Evolutionary conservation across 2,888 invertebrate genomes (phyloP).

Genomic region (Scelioninae gen. 1): DNA sequence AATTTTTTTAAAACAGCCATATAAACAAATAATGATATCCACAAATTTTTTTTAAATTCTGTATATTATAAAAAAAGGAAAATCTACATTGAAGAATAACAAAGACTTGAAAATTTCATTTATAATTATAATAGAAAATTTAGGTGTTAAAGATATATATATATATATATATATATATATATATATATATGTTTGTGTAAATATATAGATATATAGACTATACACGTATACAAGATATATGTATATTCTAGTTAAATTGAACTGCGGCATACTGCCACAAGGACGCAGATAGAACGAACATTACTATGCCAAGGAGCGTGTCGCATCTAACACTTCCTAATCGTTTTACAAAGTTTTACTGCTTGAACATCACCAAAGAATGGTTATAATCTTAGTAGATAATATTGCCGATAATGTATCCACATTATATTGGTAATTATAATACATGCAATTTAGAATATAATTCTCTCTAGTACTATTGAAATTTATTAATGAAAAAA

Average conservation of each 20-base stretch:
- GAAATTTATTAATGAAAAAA: neutral
- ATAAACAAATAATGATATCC: too few species aligned
- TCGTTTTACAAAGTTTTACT: constrained; percentile 69
- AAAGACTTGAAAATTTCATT: too few species aligned
- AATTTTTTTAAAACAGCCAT: too few species aligned
- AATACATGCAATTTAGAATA: too few species aligned
- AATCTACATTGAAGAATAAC: too few species aligned
- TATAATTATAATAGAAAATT: too few species aligned
- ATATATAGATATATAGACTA: constrained; percentile 9
- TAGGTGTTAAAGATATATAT: too few species aligned
- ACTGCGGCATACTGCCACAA: constrained; percentile 30
- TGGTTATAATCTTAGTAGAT: constrained; percentile 39
- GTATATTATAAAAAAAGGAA: too few species aligned
- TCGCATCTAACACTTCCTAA: constrained; percentile 69
- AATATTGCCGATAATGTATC: constrained; percentile 21
- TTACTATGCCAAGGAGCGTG: constrained; percentile 72
- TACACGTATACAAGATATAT: too few species aligned
- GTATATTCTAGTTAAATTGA: constrained; percentile 46
- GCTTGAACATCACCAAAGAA: constrained; percentile 36
- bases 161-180: constrained; percentile 4
- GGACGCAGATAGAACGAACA: constrained; percentile 52
- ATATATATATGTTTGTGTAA: constrained; percentile 1
- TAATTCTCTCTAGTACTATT: too few species aligned
- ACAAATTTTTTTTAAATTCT: too few species aligned
- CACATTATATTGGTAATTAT: neutral